Percentiles rank a stretch among this genome's conserved stretches.
phyloP scores from a whole-genome alignment of 2,113 vertebrate genomes.

The Sceloporus tristichus region DNA sequence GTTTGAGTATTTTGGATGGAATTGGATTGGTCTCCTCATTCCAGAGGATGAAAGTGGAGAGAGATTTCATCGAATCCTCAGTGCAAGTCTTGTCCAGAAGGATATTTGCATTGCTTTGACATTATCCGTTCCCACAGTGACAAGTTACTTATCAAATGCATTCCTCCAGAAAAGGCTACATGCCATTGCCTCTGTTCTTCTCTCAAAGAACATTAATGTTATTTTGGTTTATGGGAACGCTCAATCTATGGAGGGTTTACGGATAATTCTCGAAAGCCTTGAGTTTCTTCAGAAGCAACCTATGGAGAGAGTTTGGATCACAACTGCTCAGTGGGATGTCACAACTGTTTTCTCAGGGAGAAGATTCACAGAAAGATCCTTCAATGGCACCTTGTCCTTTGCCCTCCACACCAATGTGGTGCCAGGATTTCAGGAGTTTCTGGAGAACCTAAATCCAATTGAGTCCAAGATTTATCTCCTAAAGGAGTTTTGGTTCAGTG shows the following conservation, averaged over 20 bases:
- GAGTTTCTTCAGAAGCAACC: background rate
- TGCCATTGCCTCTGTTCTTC: background rate
- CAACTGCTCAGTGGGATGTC: background rate
- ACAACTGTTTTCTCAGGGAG: background rate
- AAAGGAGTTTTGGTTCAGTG: background rate
- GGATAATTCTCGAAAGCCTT: background rate
- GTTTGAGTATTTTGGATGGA: too few species aligned
- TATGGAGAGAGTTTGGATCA: background rate
- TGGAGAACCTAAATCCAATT: background rate
- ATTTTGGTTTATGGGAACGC: background rate
- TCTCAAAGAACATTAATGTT: background rate
- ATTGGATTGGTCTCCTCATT: background rate
- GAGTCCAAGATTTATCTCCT: background rate
- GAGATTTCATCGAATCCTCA: background rate
- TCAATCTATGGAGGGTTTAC: background rate
- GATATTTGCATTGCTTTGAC: background rate
- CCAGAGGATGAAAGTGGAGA: background rate
- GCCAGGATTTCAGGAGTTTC: background rate
- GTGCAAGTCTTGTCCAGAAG: background rate
- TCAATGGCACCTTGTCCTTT: background rate
- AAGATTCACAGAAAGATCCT: background rate
- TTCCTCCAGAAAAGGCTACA: accelerated
- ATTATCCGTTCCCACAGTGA: background rate
- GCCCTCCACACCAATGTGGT: background rate
- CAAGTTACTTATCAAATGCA: too few species aligned